phyloP scores from a whole-genome alignment of 2,888 invertebrate genomes.

The Adineta ricciae region DNA sequence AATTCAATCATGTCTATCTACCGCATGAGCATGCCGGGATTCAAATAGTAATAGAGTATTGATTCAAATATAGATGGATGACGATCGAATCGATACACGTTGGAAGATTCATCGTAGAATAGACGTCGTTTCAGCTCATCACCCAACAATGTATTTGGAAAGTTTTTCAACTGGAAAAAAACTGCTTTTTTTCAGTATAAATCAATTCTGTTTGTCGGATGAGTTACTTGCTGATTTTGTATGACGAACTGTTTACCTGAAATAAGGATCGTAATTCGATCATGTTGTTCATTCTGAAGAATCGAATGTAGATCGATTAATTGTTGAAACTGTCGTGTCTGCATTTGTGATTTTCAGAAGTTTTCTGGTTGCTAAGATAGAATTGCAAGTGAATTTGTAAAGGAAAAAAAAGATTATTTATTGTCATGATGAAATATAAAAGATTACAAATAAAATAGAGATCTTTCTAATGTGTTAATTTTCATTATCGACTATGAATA shows the following conservation, averaged over 20 bases:
- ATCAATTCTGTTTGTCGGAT: too few species aligned
- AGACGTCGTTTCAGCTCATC: not conserved
- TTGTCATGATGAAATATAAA: not conserved
- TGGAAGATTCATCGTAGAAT: not conserved
- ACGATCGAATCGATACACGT: not conserved
- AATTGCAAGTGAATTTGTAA: not conserved
- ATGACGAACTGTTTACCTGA: not conserved
- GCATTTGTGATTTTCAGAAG: not conserved
- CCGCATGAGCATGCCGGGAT: not conserved
- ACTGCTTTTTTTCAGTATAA: too few species aligned
- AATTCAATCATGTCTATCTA: not conserved
- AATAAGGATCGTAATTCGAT: not conserved
- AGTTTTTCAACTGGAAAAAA: not conserved
- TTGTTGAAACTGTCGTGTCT: not conserved
- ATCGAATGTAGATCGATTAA: not conserved
- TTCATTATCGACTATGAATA: not conserved
- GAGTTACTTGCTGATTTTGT: conserved; percentile 5
- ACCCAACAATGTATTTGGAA: conserved; percentile 1
- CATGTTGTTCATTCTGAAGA: not conserved
- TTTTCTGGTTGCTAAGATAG: not conserved
- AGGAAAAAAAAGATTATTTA: not conserved
- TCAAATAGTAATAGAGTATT: not conserved
- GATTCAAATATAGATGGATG: conserved; percentile 10
- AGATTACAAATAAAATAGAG: not conserved
- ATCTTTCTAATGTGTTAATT: not conserved